A percentile compares a stretch with the other conserved stretches of the same genome.
Evolutionary conservation across 2,113 vertebrate genomes (phyloP).

Genomic region (Thermophis baileyi): DNA sequence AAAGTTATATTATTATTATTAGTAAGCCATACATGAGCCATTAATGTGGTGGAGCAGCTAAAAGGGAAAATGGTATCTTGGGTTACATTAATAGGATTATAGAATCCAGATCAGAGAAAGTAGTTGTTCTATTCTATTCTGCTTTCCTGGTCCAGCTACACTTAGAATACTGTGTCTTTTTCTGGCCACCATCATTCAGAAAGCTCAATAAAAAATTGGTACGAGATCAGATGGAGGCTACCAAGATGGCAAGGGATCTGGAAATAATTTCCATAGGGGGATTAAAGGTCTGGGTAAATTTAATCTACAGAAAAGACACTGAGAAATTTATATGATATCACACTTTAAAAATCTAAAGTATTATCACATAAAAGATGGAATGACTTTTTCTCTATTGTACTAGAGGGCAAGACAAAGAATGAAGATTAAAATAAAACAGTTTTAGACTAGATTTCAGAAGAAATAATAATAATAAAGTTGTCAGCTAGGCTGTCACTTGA

Average conservation of each 20-base stretch:
- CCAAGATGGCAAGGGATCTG: not conserved
- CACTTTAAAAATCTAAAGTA: not conserved
- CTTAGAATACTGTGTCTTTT: not conserved
- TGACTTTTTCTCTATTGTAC: too few relatives aligned
- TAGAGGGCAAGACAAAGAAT: too few relatives aligned
- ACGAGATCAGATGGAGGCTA: not conserved
- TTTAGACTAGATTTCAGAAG: too few relatives aligned
- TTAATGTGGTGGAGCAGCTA: not conserved
- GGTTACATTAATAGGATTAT: not conserved
- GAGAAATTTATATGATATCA: too few relatives aligned
- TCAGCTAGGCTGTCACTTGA: too few relatives aligned
- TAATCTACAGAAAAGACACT: not conserved
- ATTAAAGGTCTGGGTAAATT: not conserved
- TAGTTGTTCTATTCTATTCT: not conserved
- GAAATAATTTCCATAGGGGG: not conserved
- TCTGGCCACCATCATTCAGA: not conserved
- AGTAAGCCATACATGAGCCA: not conserved
- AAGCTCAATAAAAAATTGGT: not conserved
- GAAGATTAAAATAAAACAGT: too few relatives aligned
- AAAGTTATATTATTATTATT: too few relatives aligned
- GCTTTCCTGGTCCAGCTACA: not conserved
- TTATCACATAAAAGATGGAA: too few relatives aligned
- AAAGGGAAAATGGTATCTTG: not conserved
- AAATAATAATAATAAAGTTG: too few relatives aligned
- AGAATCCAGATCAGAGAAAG: not conserved